Evolutionary conservation across 2,888 invertebrate genomes (phyloP).

Genomic region (Drosophila mettleri): DNA sequence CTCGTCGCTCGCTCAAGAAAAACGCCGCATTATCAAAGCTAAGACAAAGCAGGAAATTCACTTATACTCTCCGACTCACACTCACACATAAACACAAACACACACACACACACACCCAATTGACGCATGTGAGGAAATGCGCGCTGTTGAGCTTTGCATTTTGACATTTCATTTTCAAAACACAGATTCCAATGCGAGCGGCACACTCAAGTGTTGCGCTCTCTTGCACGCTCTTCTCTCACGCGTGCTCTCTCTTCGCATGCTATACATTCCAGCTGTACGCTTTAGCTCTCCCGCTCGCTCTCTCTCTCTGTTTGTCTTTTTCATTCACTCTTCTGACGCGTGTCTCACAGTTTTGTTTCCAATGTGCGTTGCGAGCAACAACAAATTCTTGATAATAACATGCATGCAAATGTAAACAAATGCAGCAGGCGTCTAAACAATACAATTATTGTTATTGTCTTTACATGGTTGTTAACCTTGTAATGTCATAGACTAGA

Average conservation of each 20-base stretch:
- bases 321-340: slow-evolving; percentile 13
- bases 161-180: slow-evolving; percentile 78
- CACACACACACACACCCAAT: slow-evolving; percentile 19
- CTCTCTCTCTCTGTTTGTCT: slow-evolving; percentile 1
- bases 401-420: slow-evolving; percentile 70
- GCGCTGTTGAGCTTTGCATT: slow-evolving; percentile 78
- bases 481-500: slow-evolving; percentile 7
- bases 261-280: slow-evolving; percentile 29
- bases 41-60: slow-evolving; percentile 80
- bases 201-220: slow-evolving; percentile 6
- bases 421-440: slow-evolving; percentile 43
- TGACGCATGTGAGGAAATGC: slow-evolving; percentile 61
- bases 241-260: slow-evolving; percentile 32
- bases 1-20: slow-evolving; percentile 48
- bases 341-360: slow-evolving; percentile 32
- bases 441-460: slow-evolving; percentile 37
- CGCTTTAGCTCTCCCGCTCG: slow-evolving; percentile 17
- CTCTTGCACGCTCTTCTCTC: slow-evolving; percentile 20
- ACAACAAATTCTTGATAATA: slow-evolving; percentile 37
- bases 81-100: slow-evolving; percentile 27
- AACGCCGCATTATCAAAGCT: slow-evolving; percentile 75
- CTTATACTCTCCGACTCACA: slow-evolving; percentile 59
- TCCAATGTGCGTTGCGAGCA: slow-evolving; percentile 33
- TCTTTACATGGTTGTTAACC: slow-evolving; percentile 32
- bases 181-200: slow-evolving; percentile 63